Percentiles rank a stretch among this genome's conserved stretches.
Evolutionary conservation across 2,113 vertebrate genomes (phyloP).

Genomic region (Ictalurus punctatus): DNA sequence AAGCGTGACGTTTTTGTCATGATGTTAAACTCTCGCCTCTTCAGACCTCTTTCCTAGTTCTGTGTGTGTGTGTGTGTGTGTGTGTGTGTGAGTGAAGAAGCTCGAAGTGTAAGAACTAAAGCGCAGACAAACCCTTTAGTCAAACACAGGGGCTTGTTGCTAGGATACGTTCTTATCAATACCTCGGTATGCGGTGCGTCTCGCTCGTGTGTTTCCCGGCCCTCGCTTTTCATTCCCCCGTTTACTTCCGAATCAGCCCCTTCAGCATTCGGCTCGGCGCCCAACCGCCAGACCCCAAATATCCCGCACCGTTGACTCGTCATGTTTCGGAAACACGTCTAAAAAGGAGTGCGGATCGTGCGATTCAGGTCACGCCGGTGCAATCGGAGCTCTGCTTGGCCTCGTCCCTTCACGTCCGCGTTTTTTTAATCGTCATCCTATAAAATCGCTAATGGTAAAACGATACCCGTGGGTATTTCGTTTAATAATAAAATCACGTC

Average conservation of each 20-base stretch:
- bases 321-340: conserved; percentile 12
- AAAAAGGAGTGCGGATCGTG: background rate
- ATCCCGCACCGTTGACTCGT: conserved; percentile 2
- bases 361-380: background rate
- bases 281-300: conserved; percentile 32
- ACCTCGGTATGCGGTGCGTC: conserved; percentile 54
- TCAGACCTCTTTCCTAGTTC: background rate
- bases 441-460: background rate
- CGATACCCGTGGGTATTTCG: background rate
- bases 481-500: background rate
- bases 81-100: background rate
- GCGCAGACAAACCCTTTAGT: conserved; percentile 53
- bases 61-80: background rate
- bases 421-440: background rate
- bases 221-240: conserved; percentile 37
- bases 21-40: background rate
- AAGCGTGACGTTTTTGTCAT: background rate
- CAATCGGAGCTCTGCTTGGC: background rate
- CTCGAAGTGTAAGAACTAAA: conserved; percentile 40
- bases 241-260: conserved; percentile 50
- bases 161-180: conserved; percentile 61
- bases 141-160: conserved; percentile 61
- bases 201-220: conserved; percentile 35
- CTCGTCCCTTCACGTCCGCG: background rate
- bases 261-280: background rate